phyloP scores from a whole-genome alignment of 2,888 invertebrate genomes.

The Lamellibrachia satsuma region DNA sequence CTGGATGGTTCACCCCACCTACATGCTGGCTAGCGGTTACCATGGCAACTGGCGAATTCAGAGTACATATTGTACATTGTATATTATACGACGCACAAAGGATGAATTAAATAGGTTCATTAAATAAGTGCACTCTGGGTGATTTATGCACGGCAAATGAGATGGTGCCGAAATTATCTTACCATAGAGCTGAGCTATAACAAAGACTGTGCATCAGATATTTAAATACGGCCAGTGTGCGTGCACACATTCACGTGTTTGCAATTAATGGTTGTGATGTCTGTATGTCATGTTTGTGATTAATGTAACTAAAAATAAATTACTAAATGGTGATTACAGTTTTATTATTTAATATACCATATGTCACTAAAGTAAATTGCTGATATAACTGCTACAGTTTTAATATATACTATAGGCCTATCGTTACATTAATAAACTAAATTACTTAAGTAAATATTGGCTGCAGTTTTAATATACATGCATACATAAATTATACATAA shows the following conservation, averaged over 20 bases:
- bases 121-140: neutral
- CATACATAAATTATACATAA: too few species aligned
- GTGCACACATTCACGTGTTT: neutral
- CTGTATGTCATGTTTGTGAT: neutral
- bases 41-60: neutral
- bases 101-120: neutral
- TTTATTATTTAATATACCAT: neutral
- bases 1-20: neutral
- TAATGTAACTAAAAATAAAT: neutral
- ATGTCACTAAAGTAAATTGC: neutral
- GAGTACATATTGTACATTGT: neutral
- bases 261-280: too few species aligned
- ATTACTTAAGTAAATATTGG: neutral
- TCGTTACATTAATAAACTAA: neutral
- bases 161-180: conserved; percentile 6
- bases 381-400: neutral
- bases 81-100: neutral
- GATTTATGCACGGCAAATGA: neutral
- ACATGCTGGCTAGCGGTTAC: neutral
- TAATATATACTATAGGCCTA: neutral
- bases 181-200: neutral
- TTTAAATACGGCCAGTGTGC: neutral
- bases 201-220: neutral
- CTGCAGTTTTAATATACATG: neutral
- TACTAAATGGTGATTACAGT: neutral